phyloP scores from a whole-genome alignment of 2,113 vertebrate species.

The Orthonyx spaldingii region DNA sequence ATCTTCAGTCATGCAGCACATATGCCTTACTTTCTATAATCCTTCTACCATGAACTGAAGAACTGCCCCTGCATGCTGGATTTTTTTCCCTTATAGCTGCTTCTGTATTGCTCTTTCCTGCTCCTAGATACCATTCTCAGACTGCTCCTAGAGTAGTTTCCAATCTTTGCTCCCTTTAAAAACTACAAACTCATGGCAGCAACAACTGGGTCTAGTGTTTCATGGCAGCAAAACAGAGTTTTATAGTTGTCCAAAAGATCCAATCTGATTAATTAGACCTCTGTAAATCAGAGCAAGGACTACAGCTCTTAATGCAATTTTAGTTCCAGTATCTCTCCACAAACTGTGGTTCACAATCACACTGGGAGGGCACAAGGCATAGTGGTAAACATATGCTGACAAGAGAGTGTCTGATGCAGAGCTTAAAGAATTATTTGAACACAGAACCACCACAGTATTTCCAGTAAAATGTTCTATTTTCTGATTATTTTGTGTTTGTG shows the following conservation, averaged over 20 bases:
- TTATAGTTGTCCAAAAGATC: background rate
- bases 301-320: background rate
- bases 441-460: background rate
- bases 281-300: background rate
- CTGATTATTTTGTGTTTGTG: background rate
- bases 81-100: background rate
- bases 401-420: background rate
- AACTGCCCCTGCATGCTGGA: background rate
- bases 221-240: background rate
- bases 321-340: background rate
- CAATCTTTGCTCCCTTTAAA: background rate
- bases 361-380: background rate
- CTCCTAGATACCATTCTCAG: background rate
- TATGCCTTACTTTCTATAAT: background rate
- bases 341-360: background rate
- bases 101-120: background rate
- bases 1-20: conserved; percentile 18
- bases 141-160: background rate
- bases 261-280: background rate
- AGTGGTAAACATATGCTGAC: background rate
- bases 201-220: background rate
- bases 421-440: background rate
- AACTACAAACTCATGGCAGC: background rate
- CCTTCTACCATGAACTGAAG: background rate
- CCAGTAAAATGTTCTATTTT: background rate